Evolutionary conservation across 2,113 vertebrate genomes (phyloP).

Genomic region (Salminus brasiliensis): DNA sequence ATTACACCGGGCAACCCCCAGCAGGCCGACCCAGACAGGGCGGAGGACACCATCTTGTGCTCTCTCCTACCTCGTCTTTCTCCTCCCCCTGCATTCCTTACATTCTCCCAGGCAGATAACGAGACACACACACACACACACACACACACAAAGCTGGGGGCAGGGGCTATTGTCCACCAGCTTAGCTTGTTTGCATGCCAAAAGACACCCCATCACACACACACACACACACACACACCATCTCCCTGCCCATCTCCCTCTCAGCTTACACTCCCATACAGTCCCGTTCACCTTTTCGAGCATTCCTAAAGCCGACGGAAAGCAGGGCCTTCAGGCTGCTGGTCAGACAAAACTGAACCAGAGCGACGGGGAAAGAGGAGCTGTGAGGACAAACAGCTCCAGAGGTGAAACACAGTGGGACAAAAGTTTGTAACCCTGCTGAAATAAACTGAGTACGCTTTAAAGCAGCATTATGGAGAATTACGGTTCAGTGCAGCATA

Average conservation of each 20-base stretch:
- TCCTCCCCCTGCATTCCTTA: conserved; percentile 69
- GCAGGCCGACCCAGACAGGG: not conserved
- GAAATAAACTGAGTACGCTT: too few relatives aligned
- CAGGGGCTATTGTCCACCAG: conserved; percentile 66
- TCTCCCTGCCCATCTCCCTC: not conserved
- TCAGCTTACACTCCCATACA: not conserved
- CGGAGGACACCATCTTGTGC: conserved; percentile 56
- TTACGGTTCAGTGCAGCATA: too few relatives aligned
- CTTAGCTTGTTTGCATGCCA: conserved; percentile 61
- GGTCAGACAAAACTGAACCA: not conserved
- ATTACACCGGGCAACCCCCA: not conserved
- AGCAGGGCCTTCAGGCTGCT: too few relatives aligned
- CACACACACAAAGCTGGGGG: conserved; percentile 54
- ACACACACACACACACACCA: not conserved
- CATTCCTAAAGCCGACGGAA: too few relatives aligned
- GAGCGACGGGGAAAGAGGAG: too few relatives aligned
- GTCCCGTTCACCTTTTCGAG: not conserved
- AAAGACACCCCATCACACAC: conserved; percentile 34
- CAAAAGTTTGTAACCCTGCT: too few relatives aligned
- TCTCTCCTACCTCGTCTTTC: conserved; percentile 55
- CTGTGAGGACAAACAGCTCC: too few relatives aligned
- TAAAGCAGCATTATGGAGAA: too few relatives aligned
- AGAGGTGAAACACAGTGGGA: too few relatives aligned
- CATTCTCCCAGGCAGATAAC: conserved; percentile 68
- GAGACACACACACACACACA: conserved; percentile 57